Conservation (phyloP, 2,113 vertebrate genomes). For the Pavo muticus region DNA sequence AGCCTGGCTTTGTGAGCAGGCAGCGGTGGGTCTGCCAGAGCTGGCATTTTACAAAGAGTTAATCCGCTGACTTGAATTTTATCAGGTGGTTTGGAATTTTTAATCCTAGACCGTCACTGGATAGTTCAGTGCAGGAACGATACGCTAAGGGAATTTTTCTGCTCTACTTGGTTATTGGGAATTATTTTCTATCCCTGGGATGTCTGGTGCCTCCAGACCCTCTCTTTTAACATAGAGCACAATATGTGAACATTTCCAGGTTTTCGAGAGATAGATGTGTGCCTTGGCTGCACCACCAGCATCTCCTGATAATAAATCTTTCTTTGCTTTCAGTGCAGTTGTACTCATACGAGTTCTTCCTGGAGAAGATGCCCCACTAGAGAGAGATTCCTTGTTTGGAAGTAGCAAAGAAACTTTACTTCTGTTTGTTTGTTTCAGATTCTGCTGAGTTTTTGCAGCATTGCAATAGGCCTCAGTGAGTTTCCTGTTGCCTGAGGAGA, state of each 20-base stretch:
- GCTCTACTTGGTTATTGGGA: neutral
- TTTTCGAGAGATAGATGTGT: neutral
- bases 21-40: neutral
- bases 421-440: neutral
- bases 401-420: neutral
- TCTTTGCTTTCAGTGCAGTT: neutral
- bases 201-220: neutral
- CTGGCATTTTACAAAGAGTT: neutral
- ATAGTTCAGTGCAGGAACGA: neutral
- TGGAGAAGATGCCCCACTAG: neutral
- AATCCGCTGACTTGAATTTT: neutral
- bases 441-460: neutral
- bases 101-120: neutral
- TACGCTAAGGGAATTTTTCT: neutral
- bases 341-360: neutral
- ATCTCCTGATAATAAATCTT: neutral
- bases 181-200: neutral
- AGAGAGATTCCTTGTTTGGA: neutral
- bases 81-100: constrained; percentile 3
- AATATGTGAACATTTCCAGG: neutral
- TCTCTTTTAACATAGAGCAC: neutral
- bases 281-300: neutral
- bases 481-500: neutral
- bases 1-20: neutral
- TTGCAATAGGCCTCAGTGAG: neutral